Base-by-base conservation (phyloP, 2,888 invertebrate species). In the Myopa testacea region DNA sequence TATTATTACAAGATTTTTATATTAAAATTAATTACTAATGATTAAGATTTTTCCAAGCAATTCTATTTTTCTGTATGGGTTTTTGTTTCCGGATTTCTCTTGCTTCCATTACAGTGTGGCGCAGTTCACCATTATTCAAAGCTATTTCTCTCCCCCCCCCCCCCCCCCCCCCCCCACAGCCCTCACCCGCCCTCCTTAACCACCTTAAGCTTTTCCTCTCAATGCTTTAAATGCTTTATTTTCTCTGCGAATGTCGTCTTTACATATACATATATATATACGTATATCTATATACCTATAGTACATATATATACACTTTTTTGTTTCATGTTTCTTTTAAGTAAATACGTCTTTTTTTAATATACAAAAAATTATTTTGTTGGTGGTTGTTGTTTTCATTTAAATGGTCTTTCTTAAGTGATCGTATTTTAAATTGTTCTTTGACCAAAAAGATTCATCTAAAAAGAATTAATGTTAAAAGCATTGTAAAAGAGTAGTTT, bases 201-300 rank as follows among this genome's bases (percentile, higher is more conserved):
- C 5, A 14, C n/a, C 14, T 67, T 67, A 40, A 12, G 16, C 45
- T 45, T 45, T 45, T 65, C 78, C 75, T 65, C 79, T 78, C 77
- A 76, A 34, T 16, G 38, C 26, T 6, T 65, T 55, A 55, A 55
- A 55, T 55, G 55, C 55, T 1, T 16, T 16, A 55, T 14, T 38
- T 67, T 34, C 14, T 6, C 6, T 70, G 7, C 40, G 50, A 38
- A 37, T 14, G 26, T 81, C 77, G 62, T 75, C 71, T 81, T 78
- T 79, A 78, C 78, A 78, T 81, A 77, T 79, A 80, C 76, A 77
- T 79, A 77, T 78, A 78, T n/a, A n/a, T 55, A 55, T 55, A 55
- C 55, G 10, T 50, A n/a, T 16, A 55, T 55, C 5, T 55, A n/a
- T 3, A 76, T 76, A 79, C 60, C 76, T 79, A 80, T 10, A 79